These are phyloP conservation scores for Eulithis prunata DNA, from an alignment of 2,888 invertebrate genomes.

Conservation along the genomic window DNA sequence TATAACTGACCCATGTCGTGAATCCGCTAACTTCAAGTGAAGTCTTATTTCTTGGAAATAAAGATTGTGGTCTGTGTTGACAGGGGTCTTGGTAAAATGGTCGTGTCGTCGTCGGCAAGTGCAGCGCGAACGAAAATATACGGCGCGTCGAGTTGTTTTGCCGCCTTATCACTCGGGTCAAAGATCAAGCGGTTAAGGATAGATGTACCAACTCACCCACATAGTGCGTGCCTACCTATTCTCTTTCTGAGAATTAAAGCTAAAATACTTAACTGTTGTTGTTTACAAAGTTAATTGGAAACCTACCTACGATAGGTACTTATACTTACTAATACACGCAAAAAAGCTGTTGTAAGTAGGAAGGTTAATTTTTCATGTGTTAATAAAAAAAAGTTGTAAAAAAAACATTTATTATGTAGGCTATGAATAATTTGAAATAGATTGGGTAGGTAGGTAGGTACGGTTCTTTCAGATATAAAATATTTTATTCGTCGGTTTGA, in stretches of 20 bases:
- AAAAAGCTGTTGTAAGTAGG: too few relatives aligned
- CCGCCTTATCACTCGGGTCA: constrained; percentile 80
- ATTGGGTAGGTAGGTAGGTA: too few relatives aligned
- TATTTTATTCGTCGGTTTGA: too few relatives aligned
- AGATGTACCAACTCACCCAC: neutral
- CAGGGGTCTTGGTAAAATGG: constrained; percentile 66
- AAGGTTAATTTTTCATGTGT: too few relatives aligned
- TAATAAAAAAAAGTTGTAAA: too few relatives aligned
- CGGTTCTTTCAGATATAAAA: too few relatives aligned
- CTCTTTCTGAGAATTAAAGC: neutral
- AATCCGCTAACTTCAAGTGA: constrained; percentile 38
- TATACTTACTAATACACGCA: too few relatives aligned
- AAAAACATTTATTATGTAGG: too few relatives aligned
- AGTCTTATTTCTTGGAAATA: constrained; percentile 47
- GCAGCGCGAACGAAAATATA: constrained; percentile 84
- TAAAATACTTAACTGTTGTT: too few relatives aligned
- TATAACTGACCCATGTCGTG: constrained; percentile 59
- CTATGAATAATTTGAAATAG: too few relatives aligned
- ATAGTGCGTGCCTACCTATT: neutral
- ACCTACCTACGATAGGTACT: too few relatives aligned
- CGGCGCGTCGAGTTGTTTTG: constrained; percentile 82
- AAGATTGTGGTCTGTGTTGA: constrained; percentile 55
- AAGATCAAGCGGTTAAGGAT: constrained; percentile 51
- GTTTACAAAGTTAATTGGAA: too few relatives aligned
- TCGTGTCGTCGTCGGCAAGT: constrained; percentile 74